Evolutionary conservation across 2,888 invertebrate genomes (phyloP).

Genomic region (Meliscaeva auricollis): DNA sequence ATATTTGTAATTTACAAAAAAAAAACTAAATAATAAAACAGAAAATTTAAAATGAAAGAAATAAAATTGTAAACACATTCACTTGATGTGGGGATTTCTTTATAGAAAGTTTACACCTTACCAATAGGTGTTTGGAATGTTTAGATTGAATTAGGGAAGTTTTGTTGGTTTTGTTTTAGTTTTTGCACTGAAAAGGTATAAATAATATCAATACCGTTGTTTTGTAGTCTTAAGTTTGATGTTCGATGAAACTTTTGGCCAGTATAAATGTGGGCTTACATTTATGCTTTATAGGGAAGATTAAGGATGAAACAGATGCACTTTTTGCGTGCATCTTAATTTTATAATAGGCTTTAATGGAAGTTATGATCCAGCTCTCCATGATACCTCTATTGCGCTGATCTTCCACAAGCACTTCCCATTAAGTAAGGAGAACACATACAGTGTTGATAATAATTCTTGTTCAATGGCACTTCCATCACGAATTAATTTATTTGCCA

Average conservation of each 20-base stretch:
- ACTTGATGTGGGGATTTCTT: conserved; percentile 15
- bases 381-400: too few relatives aligned
- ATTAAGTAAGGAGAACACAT: too few relatives aligned
- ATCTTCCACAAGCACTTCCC: too few relatives aligned
- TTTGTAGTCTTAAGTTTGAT: background rate
- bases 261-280: too few relatives aligned
- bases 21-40: background rate
- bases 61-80: conserved; percentile 29
- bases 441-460: too few relatives aligned
- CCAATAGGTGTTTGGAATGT: conserved; percentile 7
- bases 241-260: background rate
- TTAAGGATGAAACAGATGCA: too few relatives aligned
- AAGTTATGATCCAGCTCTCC: too few relatives aligned
- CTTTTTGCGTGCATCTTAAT: too few relatives aligned
- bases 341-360: too few relatives aligned
- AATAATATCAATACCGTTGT: background rate
- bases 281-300: too few relatives aligned
- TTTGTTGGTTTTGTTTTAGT: background rate
- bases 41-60: conserved; percentile 7
- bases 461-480: too few relatives aligned
- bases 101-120: background rate
- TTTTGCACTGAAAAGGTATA: background rate
- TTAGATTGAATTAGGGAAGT: conserved; percentile 10
- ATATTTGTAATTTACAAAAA: conserved; percentile 10
- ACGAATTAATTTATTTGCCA: too few relatives aligned